These are phyloP conservation scores for Desmophyllum pertusum DNA, from an alignment of 92 coral and sea anemone genomes.

Conservation along the genomic window DNA sequence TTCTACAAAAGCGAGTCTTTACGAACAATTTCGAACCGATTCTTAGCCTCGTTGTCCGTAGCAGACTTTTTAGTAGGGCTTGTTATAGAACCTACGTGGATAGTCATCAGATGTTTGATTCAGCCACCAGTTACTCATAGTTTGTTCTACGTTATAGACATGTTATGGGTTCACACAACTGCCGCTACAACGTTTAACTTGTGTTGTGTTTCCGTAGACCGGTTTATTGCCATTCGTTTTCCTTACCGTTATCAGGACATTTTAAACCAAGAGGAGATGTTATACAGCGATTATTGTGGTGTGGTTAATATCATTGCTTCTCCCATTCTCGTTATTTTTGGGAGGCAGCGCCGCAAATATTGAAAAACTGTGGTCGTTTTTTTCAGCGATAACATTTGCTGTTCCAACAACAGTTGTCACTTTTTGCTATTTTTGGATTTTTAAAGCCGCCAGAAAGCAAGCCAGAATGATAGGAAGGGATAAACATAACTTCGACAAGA, in stretches of 20 bases:
- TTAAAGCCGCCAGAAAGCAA: slow-evolving; percentile 5
- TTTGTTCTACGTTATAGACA: background rate
- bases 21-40: slow-evolving; percentile 9
- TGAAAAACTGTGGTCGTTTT: background rate
- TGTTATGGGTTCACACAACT: slow-evolving; percentile 20
- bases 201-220: slow-evolving; percentile 4
- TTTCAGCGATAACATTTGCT: background rate
- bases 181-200: slow-evolving; percentile 11
- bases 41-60: slow-evolving; percentile 2
- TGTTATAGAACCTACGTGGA: slow-evolving; percentile 22
- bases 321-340: background rate
- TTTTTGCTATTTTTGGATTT: slow-evolving; percentile 21
- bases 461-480: background rate
- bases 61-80: slow-evolving; percentile 45
- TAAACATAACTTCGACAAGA: background rate
- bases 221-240: slow-evolving; percentile 2
- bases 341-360: background rate
- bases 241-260: slow-evolving; percentile 17
- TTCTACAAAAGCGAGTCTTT: slow-evolving; percentile 4
- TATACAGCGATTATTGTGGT: background rate
- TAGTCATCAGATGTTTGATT: background rate
- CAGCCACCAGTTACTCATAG: background rate
- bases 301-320: slow-evolving; percentile 9
- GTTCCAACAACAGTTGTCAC: background rate
- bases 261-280: slow-evolving; percentile 2